Evolutionary conservation across 2,888 invertebrate species (phyloP), one percentile per base, ranked within the genome.

Genomic region (Sympetrum striolatum): DNA sequence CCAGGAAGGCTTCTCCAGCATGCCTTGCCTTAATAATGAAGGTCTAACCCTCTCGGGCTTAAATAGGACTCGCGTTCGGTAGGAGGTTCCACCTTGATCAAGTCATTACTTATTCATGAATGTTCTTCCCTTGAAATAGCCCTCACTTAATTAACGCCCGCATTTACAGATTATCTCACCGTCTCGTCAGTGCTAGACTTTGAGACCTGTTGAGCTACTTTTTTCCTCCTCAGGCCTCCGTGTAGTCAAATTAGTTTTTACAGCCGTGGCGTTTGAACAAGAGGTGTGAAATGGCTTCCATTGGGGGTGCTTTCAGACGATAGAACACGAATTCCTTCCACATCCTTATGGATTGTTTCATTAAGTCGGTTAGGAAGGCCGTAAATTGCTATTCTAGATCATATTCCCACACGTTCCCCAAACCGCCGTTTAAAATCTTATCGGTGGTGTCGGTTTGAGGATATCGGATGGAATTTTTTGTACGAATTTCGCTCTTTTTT

Each of bases 41-140:
- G 86, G 60, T 60, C 86, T 53, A 25, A 58, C 81, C 53, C 53
- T 64, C 86, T 37, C 37, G 86, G 60, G 86, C 37, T 35, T 39
- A 86, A 73, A 86, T 86, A 86, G 86, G 37, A 58, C 58, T 25
- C 82, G 31, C 60, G 60, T 48, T 60, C 60, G 35, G 22, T 58
- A 53, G 82, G 22, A 53, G 58, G 82, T 18, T 58, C 58, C 44
- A 58, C 60, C 86, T 86, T 86, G 86, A 39, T 86, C 86, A 37
- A 31, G 39, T 60, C 86, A 60, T 86, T 86, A 48, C 60, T 86
- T 86, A 64, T 86, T 86, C 86, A 86, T 86, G 86, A 86, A 86
- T 86, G 37, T 86, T 60, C 60, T 86, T 53, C 53, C 60, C 60
- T 35, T n/a, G 60, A 31, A 60, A 86, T 58, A 37, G 60, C 22